Base-by-base conservation (phyloP, 2,888 invertebrate genomes). In the Euclidia mi region DNA sequence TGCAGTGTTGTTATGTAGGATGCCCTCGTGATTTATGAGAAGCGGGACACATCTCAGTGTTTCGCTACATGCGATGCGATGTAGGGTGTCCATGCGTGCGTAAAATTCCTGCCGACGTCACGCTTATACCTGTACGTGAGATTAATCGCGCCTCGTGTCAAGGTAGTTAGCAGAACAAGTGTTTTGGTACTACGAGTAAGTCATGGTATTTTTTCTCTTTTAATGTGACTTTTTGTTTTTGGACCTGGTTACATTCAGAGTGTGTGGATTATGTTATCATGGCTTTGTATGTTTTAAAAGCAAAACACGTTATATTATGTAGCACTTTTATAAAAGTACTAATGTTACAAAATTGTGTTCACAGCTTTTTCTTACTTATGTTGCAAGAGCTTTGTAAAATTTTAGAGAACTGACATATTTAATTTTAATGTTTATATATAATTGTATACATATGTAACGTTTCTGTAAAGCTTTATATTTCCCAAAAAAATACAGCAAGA, bases 21-120 rank as follows among this genome's bases (percentile, higher is more conserved):
- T 68, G 76, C 66, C 73, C 65, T 68, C 60, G 70, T 83, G 85
- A 83, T 82, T 84, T 82, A 84, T 79, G 82, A 72, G 70, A 56
- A 70, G 50, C 68, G 74, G 74, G 75, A 79, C 76, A 79, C 71
- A 75, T 79, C 75, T 74, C 76, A 64, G 71, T 80, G 77, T 79
- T 81, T 75, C 71, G 72, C 70, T 79, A 71, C 70, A 78, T 50
- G 62, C 64, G 62, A 78, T 56, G 70, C 47, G 57, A 58, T 61
- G 64, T 71, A 77, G 68, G 73, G 75, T 78, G 71, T 17, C 82
- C 62, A 71, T 59, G 60, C 59, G 51, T 65, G 59, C 51, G 62
- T 69, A 53, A 76, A 73, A 73, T 70, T 59, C 53, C 50, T 38
- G 52, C 28, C 49, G 17, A 52, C 62, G 48, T 56, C 35, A 45